Percentiles rank a stretch among this genome's conserved stretches.
Evolutionary conservation across 2,797 vertebrate genomes (phyloP).

Genomic region (Enteromius viviparus): DNA sequence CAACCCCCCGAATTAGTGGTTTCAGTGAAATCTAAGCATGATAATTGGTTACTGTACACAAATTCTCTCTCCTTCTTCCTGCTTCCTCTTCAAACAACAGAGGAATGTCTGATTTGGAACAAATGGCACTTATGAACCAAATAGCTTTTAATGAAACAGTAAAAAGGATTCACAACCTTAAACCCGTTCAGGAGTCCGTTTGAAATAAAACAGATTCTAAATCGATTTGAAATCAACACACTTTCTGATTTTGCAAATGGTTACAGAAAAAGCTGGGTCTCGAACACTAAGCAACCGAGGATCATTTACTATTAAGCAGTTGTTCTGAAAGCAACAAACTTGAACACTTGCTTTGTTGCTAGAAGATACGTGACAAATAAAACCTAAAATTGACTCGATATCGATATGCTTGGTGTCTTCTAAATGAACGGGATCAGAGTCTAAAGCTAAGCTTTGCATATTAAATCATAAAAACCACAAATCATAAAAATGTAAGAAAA

Average conservation of each 20-base stretch:
- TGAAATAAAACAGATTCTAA: background rate
- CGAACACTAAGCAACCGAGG: background rate
- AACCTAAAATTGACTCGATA: background rate
- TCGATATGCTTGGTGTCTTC: background rate
- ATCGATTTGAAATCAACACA: background rate
- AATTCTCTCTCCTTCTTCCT: background rate
- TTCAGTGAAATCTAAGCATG: conserved; percentile 26
- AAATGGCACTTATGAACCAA: background rate
- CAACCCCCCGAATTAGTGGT: conserved; percentile 31
- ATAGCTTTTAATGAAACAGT: background rate
- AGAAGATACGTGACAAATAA: background rate
- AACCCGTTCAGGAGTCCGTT: background rate
- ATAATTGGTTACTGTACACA: conserved; percentile 21
- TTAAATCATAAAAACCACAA: background rate
- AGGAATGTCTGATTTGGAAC: background rate
- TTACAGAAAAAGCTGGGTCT: background rate
- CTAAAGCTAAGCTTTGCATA: background rate
- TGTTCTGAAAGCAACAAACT: background rate
- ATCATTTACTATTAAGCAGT: background rate
- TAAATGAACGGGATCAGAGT: background rate
- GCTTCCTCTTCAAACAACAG: background rate
- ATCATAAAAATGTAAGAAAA: background rate
- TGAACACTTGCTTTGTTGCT: background rate
- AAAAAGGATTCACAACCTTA: background rate
- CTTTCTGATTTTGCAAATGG: background rate